Evolutionary conservation across 2,888 invertebrate genomes (phyloP).

Genomic region (Polylopha cassiicola): DNA sequence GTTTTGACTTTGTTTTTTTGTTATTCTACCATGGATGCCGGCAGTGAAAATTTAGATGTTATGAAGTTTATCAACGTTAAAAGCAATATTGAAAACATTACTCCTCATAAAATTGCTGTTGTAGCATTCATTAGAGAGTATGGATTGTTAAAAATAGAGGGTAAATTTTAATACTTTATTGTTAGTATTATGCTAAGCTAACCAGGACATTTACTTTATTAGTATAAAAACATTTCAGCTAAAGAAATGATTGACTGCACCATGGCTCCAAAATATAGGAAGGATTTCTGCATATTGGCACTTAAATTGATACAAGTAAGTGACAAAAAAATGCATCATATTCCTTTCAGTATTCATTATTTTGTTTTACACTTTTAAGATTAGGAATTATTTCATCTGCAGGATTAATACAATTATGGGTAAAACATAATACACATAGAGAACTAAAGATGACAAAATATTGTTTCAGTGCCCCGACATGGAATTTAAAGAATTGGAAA

Average conservation of each 20-base stretch:
- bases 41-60: constrained; percentile 56
- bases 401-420: no score
- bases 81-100: constrained; percentile 79
- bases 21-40: constrained; percentile 45
- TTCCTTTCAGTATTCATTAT: constrained; percentile 6
- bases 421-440: constrained; percentile 9
- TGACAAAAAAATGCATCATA: background rate
- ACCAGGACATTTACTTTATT: constrained; percentile 7
- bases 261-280: constrained; percentile 79
- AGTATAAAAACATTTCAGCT: constrained; percentile 54
- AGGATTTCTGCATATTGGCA: constrained; percentile 88
- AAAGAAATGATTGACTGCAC: constrained; percentile 69
- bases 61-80: constrained; percentile 58
- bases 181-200: background rate
- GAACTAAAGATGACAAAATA: constrained; percentile 2
- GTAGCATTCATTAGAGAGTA: constrained; percentile 86
- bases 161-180: constrained; percentile 31
- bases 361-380: no score
- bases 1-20: no score
- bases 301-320: constrained; percentile 86
- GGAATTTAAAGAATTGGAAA: constrained; percentile 81
- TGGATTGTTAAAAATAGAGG: constrained; percentile 78
- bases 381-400: no score
- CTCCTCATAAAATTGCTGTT: constrained; percentile 88
- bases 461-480: constrained; percentile 84